Percentiles rank a stretch among this genome's conserved stretches.
Evolutionary conservation across 2,113 vertebrate species (phyloP).

Genomic region (Gymnobelideus leadbeateri): DNA sequence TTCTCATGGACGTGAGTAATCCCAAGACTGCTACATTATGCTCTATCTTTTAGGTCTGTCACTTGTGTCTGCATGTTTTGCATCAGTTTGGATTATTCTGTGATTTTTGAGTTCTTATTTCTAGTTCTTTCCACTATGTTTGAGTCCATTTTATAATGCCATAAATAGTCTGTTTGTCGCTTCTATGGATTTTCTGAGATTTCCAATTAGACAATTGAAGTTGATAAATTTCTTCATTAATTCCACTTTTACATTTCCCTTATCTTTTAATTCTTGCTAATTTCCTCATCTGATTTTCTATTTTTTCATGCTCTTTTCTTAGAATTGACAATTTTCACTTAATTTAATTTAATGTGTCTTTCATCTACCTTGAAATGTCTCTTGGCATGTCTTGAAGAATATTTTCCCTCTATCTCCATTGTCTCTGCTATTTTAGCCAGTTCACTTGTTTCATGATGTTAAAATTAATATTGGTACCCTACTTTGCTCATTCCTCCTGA

Average conservation of each 20-base stretch:
- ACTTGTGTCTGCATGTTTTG: neutral
- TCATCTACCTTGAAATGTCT: conserved; percentile 1
- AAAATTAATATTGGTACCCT: neutral
- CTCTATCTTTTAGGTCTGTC: neutral
- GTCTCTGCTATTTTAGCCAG: neutral
- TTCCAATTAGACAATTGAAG: neutral
- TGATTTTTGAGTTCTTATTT: neutral
- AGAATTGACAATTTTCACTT: neutral
- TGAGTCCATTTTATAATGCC: neutral
- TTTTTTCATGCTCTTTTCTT: neutral
- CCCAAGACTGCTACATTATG: neutral
- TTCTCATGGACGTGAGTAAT: neutral
- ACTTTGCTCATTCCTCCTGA: neutral
- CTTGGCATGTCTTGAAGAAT: neutral
- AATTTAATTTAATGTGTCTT: neutral
- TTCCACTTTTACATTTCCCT: neutral
- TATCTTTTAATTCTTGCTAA: neutral
- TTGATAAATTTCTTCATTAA: neutral
- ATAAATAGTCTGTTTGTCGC: neutral
- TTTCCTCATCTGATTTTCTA: neutral
- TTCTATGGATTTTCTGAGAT: neutral
- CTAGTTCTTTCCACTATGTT: neutral
- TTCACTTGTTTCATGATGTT: neutral
- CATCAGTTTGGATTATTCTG: neutral
- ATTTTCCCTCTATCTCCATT: neutral